Evolutionary conservation across 2,797 vertebrate genomes (phyloP).

Genomic region (Propithecus deckenii): DNA sequence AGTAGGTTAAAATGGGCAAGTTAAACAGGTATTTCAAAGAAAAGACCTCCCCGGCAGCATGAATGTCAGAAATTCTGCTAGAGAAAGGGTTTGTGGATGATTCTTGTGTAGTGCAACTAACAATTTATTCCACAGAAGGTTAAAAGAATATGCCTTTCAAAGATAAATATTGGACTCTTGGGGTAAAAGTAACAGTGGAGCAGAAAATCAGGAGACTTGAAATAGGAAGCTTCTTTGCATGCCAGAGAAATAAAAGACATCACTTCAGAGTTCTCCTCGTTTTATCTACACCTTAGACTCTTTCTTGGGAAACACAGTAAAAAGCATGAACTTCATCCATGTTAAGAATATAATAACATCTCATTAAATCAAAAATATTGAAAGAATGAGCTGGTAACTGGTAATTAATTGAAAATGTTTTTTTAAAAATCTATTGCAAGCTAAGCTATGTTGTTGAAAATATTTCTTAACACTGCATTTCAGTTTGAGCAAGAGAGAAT

Average conservation of each 20-base stretch:
- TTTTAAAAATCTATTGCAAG: not conserved
- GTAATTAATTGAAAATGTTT: not conserved
- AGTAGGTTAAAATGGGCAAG: constrained; percentile 12
- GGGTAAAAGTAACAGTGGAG: not conserved
- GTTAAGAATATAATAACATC: not conserved
- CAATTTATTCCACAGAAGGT: not conserved
- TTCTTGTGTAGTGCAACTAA: not conserved
- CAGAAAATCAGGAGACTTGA: not conserved
- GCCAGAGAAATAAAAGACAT: not conserved
- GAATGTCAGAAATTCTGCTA: constrained; percentile 2
- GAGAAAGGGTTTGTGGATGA: not conserved
- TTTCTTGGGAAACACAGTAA: not conserved
- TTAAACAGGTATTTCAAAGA: not conserved
- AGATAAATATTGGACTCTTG: not conserved
- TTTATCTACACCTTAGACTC: not conserved
- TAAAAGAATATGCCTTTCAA: not conserved
- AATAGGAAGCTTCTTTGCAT: not conserved
- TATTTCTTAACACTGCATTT: not conserved
- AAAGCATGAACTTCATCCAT: not conserved
- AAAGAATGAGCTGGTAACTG: not conserved
- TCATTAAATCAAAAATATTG: not conserved
- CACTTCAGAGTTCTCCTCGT: not conserved
- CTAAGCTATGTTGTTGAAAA: not conserved
- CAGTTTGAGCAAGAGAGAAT: not conserved
- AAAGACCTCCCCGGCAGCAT: not conserved